These are phyloP conservation scores for Rhynchophorus ferrugineus DNA, from an alignment of 1,140 invertebrate species.

Conservation along the genomic window DNA sequence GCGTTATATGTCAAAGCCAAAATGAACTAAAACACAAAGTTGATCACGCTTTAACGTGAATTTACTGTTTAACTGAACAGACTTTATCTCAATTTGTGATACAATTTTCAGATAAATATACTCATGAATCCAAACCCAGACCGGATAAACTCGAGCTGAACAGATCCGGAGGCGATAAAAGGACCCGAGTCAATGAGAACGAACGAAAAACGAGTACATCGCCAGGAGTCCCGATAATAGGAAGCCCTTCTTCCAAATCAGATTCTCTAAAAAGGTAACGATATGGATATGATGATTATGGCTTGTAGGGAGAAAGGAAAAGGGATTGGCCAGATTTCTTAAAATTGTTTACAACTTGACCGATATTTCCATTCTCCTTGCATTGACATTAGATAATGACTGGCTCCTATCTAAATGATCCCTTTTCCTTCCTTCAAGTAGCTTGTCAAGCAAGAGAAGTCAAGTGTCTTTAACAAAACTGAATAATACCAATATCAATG, in stretches of 20 bases:
- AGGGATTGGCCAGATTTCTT: constrained; percentile 1
- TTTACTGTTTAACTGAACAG: no score
- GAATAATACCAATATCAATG: constrained; percentile 37
- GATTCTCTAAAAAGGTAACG: constrained; percentile 23
- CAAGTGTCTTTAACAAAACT: constrained; percentile 26
- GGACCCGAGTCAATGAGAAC: constrained; percentile 2
- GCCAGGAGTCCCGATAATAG: constrained; percentile 6
- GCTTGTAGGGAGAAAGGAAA: constrained; percentile 33
- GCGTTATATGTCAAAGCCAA: no score
- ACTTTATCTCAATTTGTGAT: no score
- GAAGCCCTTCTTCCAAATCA: constrained; percentile 9
- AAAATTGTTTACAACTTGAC: not conserved
- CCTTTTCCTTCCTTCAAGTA: constrained; percentile 29
- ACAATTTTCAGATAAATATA: constrained; percentile 1
- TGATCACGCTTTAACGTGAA: no score
- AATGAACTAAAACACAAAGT: no score
- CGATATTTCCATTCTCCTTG: constrained; percentile 28
- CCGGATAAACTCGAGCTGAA: not conserved
- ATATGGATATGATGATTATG: constrained; percentile 1
- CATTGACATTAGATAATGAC: constrained; percentile 2
- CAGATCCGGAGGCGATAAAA: constrained; percentile 3
- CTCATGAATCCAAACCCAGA: not conserved
- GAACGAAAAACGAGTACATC: constrained; percentile 3
- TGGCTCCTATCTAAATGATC: constrained; percentile 9
- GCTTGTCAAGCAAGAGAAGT: constrained; percentile 18